Evolutionary conservation across 2,888 invertebrate species (phyloP).

Genomic region (Pecten maximus): DNA sequence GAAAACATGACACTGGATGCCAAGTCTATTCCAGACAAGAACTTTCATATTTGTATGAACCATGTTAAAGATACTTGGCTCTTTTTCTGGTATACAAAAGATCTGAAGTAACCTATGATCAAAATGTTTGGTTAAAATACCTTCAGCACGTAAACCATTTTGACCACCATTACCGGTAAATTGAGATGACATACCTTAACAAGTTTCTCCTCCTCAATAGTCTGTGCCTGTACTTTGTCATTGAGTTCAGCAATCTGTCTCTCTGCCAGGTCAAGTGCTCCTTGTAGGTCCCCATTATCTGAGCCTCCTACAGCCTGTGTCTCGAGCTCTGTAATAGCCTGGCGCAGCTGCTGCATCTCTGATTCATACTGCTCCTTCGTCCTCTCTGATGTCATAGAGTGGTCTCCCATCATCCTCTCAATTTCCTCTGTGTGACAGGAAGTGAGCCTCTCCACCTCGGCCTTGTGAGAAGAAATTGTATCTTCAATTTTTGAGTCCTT

Average conservation of each 20-base stretch:
- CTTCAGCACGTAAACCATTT: too few species aligned
- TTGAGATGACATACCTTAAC: background rate
- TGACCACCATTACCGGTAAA: background rate
- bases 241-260: conserved; percentile 9
- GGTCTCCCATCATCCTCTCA: conserved; percentile 15
- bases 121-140: too few species aligned
- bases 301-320: conserved; percentile 17
- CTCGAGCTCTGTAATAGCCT: conserved; percentile 26
- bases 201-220: conserved; percentile 16
- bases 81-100: too few species aligned
- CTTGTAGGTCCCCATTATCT: background rate
- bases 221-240: conserved; percentile 20
- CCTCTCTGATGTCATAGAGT: background rate
- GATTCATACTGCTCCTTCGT: conserved; percentile 51
- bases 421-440: conserved; percentile 27
- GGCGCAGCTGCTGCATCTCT: conserved; percentile 54
- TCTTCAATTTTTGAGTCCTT: background rate
- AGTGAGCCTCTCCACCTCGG: background rate
- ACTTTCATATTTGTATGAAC: too few species aligned
- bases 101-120: too few species aligned
- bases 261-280: conserved; percentile 38
- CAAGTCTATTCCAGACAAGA: too few species aligned
- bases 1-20: too few species aligned
- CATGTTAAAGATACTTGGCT: too few species aligned
- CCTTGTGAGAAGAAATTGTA: background rate